phyloP scores from a whole-genome alignment of 2,113 vertebrate species.

The Lethenteron reissneri region DNA sequence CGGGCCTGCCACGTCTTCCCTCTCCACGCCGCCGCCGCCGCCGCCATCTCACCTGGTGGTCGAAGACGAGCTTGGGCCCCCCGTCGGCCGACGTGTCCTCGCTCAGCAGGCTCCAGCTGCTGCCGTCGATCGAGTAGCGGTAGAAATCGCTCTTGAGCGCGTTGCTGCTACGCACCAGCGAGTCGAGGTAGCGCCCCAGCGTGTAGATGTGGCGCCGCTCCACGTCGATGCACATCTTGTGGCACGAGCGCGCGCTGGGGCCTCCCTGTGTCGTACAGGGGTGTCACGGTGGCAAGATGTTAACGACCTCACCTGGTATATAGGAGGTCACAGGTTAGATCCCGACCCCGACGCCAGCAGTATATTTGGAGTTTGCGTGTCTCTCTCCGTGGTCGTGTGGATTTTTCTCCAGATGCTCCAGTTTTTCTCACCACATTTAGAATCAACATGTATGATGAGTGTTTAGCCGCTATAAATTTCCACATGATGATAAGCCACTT shows the following conservation, averaged over 20 bases:
- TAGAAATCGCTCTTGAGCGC: slow-evolving; percentile 95
- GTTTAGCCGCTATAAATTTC: too few species aligned
- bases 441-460: too few species aligned
- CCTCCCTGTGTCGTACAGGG: slow-evolving; percentile 33
- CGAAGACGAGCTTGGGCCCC: slow-evolving; percentile 85
- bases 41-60: slow-evolving; percentile 59
- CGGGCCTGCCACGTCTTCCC: too few species aligned
- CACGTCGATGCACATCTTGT: slow-evolving; percentile 98
- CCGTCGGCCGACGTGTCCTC: slow-evolving; percentile 82
- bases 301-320: too few species aligned
- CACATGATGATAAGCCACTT: too few species aligned
- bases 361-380: too few species aligned
- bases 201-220: slow-evolving; percentile 88
- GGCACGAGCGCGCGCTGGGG: slow-evolving; percentile 86
- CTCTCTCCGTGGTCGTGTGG: too few species aligned
- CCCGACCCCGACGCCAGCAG: too few species aligned
- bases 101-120: slow-evolving; percentile 75
- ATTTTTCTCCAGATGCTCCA: too few species aligned
- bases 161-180: slow-evolving; percentile 91
- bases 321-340: too few species aligned
- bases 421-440: too few species aligned
- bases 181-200: slow-evolving; percentile 80
- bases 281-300: too few species aligned
- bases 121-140: slow-evolving; percentile 78
- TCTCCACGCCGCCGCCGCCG: neutral